These are phyloP conservation scores for Lasioglossum zephyrum DNA, from an alignment of 2,888 invertebrate genomes.

Conservation along the genomic window DNA sequence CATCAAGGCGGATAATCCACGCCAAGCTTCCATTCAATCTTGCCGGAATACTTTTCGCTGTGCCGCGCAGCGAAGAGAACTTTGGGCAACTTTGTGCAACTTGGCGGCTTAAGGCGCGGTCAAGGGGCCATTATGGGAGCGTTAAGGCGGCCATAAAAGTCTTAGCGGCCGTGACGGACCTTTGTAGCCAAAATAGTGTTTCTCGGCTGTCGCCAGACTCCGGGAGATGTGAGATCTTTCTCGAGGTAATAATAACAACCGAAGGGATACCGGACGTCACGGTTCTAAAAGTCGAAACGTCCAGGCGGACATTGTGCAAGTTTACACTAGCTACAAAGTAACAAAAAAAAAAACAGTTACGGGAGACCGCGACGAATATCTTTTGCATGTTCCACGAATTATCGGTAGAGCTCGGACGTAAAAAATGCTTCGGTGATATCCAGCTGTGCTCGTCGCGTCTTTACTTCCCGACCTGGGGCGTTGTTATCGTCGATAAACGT, in stretches of 20 bases:
- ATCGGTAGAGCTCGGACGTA: slow-evolving; percentile 30
- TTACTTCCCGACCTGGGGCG: slow-evolving; percentile 14
- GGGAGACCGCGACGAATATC: slow-evolving; percentile 57
- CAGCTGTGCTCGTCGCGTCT: slow-evolving; percentile 48
- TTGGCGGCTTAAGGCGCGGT: slow-evolving; percentile 44
- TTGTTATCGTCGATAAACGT: slow-evolving; percentile 59
- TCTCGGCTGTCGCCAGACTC: slow-evolving; percentile 59
- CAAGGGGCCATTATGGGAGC: slow-evolving; percentile 61
- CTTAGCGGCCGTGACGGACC: slow-evolving; percentile 73
- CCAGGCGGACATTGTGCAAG: slow-evolving; percentile 22
- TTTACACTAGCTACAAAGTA: slow-evolving; percentile 51
- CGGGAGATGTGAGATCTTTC: slow-evolving; percentile 60
- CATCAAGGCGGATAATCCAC: slow-evolving; percentile 75
- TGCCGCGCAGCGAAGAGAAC: slow-evolving; percentile 5
- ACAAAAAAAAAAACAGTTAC: slow-evolving; percentile 3
- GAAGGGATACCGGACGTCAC: slow-evolving; percentile 58
- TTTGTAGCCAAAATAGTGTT: slow-evolving; percentile 77
- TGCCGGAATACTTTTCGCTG: slow-evolving; percentile 34
- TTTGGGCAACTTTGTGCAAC: slow-evolving; percentile 71
- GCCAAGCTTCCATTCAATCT: slow-evolving; percentile 18
- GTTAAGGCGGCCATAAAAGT: slow-evolving; percentile 75
- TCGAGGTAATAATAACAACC: slow-evolving; percentile 49
- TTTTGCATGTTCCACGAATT: slow-evolving; percentile 63
- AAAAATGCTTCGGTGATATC: slow-evolving; percentile 41
- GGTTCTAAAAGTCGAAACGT: slow-evolving; percentile 61